phyloP scores from a whole-genome alignment of 2,113 vertebrate genomes.

The Melanostigma gelatinosum region DNA sequence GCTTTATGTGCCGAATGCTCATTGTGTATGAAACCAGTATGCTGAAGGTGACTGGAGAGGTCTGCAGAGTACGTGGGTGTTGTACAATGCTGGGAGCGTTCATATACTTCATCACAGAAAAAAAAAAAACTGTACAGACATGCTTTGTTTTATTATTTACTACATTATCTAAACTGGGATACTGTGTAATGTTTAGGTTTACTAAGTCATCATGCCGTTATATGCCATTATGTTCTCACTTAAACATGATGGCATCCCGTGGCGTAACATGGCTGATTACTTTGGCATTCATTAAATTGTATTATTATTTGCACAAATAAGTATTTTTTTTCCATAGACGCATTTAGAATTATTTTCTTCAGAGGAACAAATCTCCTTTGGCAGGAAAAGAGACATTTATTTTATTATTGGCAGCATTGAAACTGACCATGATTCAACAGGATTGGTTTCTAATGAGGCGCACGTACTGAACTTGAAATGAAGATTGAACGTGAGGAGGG shows the following conservation, averaged over 20 bases:
- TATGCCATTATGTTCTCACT: slow-evolving; percentile 39
- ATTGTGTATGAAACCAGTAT: slow-evolving; percentile 59
- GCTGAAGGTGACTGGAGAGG: slow-evolving; percentile 69
- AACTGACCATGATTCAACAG: slow-evolving; percentile 36
- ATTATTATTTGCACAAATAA: slow-evolving; percentile 18
- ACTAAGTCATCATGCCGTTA: slow-evolving; percentile 6
- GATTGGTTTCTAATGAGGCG: slow-evolving; percentile 55
- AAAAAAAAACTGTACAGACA: slow-evolving; percentile 40
- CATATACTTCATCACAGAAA: slow-evolving; percentile 46
- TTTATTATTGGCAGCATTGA: slow-evolving; percentile 35
- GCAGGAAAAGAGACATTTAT: slow-evolving; percentile 33
- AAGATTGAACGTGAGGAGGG: slow-evolving; percentile 60
- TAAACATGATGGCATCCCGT: slow-evolving; percentile 28
- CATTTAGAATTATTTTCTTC: slow-evolving; percentile 6
- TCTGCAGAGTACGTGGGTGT: slow-evolving; percentile 62
- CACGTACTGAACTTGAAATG: slow-evolving; percentile 47
- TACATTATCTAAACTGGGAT: slow-evolving; percentile 20
- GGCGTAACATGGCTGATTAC: slow-evolving; percentile 21
- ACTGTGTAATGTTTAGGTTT: slow-evolving; percentile 35
- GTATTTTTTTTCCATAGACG: slow-evolving; percentile 9
- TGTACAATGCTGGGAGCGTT: slow-evolving; percentile 35
- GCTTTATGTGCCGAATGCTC: slow-evolving; percentile 59
- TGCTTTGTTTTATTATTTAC: slow-evolving; percentile 48
- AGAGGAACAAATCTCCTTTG: slow-evolving; percentile 15
- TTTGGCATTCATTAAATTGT: slow-evolving; percentile 42